phyloP scores from a whole-genome alignment of 1,140 invertebrate genomes.

The Psilanteris sp. region DNA sequence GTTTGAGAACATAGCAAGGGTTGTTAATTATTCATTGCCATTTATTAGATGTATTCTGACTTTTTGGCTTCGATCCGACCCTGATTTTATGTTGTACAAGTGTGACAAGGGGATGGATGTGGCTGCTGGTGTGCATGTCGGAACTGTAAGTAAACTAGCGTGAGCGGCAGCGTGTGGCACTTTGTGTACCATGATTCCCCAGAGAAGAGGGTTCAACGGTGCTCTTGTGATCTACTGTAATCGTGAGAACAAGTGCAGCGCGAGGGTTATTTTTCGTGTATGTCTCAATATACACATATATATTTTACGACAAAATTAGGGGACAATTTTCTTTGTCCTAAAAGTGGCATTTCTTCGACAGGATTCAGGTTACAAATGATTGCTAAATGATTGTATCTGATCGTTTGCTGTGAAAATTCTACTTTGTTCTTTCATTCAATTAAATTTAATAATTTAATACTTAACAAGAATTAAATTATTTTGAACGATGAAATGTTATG shows the following conservation, averaged over 20 bases:
- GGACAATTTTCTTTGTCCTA: not conserved
- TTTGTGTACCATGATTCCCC: conserved; percentile 68
- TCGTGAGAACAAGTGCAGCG: conserved; percentile 79
- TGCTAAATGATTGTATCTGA: too few species aligned
- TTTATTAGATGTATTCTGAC: conserved; percentile 46
- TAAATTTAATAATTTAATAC: too few species aligned
- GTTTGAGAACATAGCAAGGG: not conserved
- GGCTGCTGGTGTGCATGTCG: conserved; percentile 41
- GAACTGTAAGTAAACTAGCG: conserved; percentile 52
- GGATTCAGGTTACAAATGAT: too few species aligned
- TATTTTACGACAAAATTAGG: conserved; percentile 12
- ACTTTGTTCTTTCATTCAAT: too few species aligned
- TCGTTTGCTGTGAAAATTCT: too few species aligned
- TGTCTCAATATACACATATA: conserved; percentile 55
- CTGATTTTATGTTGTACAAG: conserved; percentile 57
- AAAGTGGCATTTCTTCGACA: not conserved
- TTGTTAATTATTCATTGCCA: conserved; percentile 37
- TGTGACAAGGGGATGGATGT: conserved; percentile 45
- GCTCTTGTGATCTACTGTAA: conserved; percentile 51
- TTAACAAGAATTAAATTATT: too few species aligned
- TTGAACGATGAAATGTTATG: too few species aligned
- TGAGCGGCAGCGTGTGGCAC: conserved; percentile 67
- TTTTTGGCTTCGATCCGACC: conserved; percentile 41
- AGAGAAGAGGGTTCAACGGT: conserved; percentile 64
- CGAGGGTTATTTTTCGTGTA: conserved; percentile 65